Conservation (phyloP, 1,140 invertebrate genomes). For the Neotoxoptera formosana region DNA sequence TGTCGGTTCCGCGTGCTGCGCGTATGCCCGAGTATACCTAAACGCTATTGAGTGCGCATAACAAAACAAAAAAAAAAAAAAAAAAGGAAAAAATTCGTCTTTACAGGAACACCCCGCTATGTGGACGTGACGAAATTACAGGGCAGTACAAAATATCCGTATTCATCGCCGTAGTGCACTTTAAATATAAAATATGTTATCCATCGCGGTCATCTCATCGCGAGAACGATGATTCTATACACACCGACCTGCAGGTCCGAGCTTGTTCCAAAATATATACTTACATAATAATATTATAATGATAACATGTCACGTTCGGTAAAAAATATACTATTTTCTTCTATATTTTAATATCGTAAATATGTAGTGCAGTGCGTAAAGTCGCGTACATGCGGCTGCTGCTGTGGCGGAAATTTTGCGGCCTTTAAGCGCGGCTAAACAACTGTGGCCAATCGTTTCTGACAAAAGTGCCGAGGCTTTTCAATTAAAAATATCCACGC, state of each 20-base stretch:
- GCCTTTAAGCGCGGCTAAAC: not conserved
- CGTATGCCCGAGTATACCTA: not conserved
- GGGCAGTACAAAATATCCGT: not conserved
- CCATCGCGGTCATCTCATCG: too few species aligned
- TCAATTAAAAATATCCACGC: not conserved
- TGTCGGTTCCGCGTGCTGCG: not conserved
- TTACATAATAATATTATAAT: not conserved
- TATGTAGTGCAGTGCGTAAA: not conserved
- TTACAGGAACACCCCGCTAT: not conserved
- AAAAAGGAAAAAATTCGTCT: not conserved
- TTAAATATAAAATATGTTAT: too few species aligned
- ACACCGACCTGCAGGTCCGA: too few species aligned
- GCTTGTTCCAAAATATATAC: not conserved
- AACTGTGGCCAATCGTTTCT: not conserved
- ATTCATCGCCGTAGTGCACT: too few species aligned
- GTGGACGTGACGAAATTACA: not conserved
- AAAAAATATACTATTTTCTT: not conserved
- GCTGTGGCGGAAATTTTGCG: not conserved
- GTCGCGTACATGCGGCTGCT: not conserved
- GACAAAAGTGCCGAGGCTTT: not conserved
- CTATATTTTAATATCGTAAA: not conserved
- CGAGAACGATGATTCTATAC: too few species aligned
- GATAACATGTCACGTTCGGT: not conserved
- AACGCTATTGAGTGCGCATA: not conserved
- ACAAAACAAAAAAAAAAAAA: not conserved